phyloP scores from a whole-genome alignment of 2,888 invertebrate species.

The Eumacrocentrus americanus region DNA sequence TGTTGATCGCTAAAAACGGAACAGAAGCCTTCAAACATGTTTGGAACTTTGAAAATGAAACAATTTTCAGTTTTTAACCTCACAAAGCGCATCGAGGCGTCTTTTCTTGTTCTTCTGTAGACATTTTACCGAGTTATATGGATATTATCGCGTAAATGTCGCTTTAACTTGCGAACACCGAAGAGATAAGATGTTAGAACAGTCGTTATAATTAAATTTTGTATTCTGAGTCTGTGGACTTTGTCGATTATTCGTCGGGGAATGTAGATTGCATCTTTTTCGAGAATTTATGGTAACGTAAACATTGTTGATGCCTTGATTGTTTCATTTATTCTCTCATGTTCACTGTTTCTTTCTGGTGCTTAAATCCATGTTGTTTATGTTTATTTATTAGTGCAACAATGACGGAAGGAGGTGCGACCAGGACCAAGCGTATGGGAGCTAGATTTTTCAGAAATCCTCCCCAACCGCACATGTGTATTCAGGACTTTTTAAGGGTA shows the following conservation, averaged over 20 bases:
- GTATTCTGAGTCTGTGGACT: too few relatives aligned
- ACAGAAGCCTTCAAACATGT: not conserved
- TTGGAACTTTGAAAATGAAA: not conserved
- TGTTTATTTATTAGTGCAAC: slow-evolving; percentile 39
- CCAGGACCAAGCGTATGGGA: slow-evolving; percentile 52
- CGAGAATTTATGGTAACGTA: not conserved
- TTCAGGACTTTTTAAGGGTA: slow-evolving; percentile 61
- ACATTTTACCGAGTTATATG: too few relatives aligned
- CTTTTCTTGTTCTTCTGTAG: not conserved
- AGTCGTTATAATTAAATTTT: too few relatives aligned
- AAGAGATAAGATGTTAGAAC: too few relatives aligned
- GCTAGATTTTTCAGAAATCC: slow-evolving; percentile 74
- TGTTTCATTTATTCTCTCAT: not conserved
- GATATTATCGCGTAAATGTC: not conserved
- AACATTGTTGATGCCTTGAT: not conserved
- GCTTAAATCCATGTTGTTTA: not conserved
- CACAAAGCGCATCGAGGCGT: not conserved
- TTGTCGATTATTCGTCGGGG: too few relatives aligned
- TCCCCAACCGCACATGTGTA: slow-evolving; percentile 78
- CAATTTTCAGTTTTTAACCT: not conserved
- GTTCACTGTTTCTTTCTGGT: not conserved
- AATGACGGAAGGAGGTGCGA: slow-evolving; percentile 52
- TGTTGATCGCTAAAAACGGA: slow-evolving; percentile 12
- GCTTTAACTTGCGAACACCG: not conserved
- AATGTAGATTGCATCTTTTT: not conserved